phyloP scores from a whole-genome alignment of 64 coral and sea anemone species.

The Stichodactyla helianthus region DNA sequence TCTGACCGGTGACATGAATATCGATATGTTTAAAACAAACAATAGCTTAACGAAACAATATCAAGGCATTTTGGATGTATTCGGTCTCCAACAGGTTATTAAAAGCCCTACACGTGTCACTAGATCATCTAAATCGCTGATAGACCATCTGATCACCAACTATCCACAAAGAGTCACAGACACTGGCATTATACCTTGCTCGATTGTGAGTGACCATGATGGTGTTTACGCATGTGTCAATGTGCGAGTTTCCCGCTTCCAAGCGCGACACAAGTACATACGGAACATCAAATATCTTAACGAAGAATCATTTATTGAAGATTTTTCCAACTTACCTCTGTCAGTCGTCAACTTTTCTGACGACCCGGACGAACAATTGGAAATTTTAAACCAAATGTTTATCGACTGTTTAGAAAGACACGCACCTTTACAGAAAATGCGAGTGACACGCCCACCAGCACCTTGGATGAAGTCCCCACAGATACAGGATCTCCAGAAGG shows the following conservation, averaged over 20 bases:
- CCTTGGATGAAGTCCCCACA: slow-evolving; percentile 25
- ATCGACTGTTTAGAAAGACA: slow-evolving; percentile 51
- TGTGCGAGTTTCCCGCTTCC: not conserved
- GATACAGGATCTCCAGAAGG: slow-evolving; percentile 2
- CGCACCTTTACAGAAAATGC: slow-evolving; percentile 12
- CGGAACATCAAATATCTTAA: slow-evolving; percentile 5
- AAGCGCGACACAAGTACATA: slow-evolving; percentile 27
- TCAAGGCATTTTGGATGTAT: not conserved
- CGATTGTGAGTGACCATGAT: slow-evolving; percentile 28
- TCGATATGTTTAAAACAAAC: slow-evolving; percentile 15
- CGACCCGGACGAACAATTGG: slow-evolving; percentile 48
- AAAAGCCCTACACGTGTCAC: slow-evolving; percentile 11
- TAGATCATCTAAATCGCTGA: slow-evolving; percentile 13
- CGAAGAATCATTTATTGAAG: slow-evolving; percentile 29
- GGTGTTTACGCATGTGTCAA: slow-evolving; percentile 25
- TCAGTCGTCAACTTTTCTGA: slow-evolving; percentile 26
- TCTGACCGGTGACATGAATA: slow-evolving; percentile 8
- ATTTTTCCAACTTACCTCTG: slow-evolving; percentile 13
- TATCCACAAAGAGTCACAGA: not conserved
- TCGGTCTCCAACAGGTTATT: not conserved
- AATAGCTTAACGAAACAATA: not conserved
- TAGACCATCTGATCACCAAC: slow-evolving; percentile 35
- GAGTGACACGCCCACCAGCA: slow-evolving; percentile 41
- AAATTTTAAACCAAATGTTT: slow-evolving; percentile 37
- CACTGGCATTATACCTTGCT: slow-evolving; percentile 27